Evolutionary conservation across 2,888 invertebrate genomes (phyloP).

Genomic region (Ennomos erosarius): DNA sequence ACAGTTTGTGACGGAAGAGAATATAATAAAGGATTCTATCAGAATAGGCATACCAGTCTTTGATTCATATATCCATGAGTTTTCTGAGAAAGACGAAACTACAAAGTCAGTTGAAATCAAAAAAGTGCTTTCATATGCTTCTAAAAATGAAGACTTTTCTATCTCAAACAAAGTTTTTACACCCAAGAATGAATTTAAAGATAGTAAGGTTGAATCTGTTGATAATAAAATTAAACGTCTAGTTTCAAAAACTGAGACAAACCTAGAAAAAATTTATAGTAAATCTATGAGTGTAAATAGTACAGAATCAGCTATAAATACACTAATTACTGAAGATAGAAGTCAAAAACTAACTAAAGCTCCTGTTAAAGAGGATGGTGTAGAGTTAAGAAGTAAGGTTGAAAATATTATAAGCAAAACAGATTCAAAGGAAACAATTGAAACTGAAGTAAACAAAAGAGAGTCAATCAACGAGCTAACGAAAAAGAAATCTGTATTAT

Average conservation of each 20-base stretch:
- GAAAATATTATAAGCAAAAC: constrained; percentile 53
- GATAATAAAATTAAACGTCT: constrained; percentile 2
- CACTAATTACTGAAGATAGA: neutral
- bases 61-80: constrained; percentile 29
- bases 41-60: constrained; percentile 39
- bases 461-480: constrained; percentile 49
- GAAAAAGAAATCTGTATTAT: constrained; percentile 60
- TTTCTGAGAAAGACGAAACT: constrained; percentile 23
- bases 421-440: constrained; percentile 38
- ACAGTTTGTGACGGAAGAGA: constrained; percentile 34
- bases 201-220: neutral
- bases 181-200: neutral
- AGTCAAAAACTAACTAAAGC: constrained; percentile 29
- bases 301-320: neutral
- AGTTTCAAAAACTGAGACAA: neutral
- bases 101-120: constrained; percentile 29
- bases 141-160: constrained; percentile 21
- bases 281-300: neutral
- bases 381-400: constrained; percentile 62
- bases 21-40: constrained; percentile 35
- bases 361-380: constrained; percentile 44
- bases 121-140: constrained; percentile 26
- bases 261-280: neutral
- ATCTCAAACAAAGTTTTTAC: neutral
- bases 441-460: constrained; percentile 38